Conservation (phyloP, 2,888 invertebrate genomes). For the Temnothorax rugatulus region DNA sequence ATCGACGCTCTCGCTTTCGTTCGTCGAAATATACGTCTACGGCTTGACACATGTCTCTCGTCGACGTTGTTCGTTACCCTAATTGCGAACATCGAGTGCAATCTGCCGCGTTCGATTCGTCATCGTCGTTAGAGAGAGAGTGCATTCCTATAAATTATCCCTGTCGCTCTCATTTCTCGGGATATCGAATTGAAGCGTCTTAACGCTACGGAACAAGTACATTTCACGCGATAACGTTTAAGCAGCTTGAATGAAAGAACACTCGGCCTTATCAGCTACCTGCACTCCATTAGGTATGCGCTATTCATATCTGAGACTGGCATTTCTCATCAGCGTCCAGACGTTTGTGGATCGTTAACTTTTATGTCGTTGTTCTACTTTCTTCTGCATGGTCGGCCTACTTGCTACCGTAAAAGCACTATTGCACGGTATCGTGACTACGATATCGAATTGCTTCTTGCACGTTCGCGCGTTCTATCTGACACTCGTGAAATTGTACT, state of each 20-base stretch:
- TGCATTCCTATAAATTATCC: slow-evolving; percentile 25
- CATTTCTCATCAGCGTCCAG: slow-evolving; percentile 46
- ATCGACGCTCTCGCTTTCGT: slow-evolving; percentile 47
- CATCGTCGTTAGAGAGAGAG: slow-evolving; percentile 49
- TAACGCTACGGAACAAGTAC: slow-evolving; percentile 14
- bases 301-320: slow-evolving; percentile 48
- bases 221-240: slow-evolving; percentile 40
- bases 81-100: slow-evolving; percentile 72
- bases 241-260: slow-evolving; percentile 24
- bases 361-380: slow-evolving; percentile 60
- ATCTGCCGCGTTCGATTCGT: slow-evolving; percentile 68
- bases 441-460: slow-evolving; percentile 50
- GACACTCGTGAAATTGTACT: slow-evolving; percentile 37
- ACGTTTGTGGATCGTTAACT: slow-evolving; percentile 63
- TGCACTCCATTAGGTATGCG: slow-evolving; percentile 23
- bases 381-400: slow-evolving; percentile 43
- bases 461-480: slow-evolving; percentile 41
- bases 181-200: slow-evolving; percentile 25
- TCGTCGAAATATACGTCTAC: slow-evolving; percentile 63
- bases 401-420: slow-evolving; percentile 47
- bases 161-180: slow-evolving; percentile 20
- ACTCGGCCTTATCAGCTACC: slow-evolving; percentile 35
- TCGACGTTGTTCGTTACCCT: slow-evolving; percentile 73
- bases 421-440: slow-evolving; percentile 51
- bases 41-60: slow-evolving; percentile 64